Percentiles rank a stretch among this genome's conserved stretches.
These are phyloP conservation scores for Tauraco erythrolophus DNA, from an alignment of 2,113 vertebrate genomes.

Conservation along the genomic window DNA sequence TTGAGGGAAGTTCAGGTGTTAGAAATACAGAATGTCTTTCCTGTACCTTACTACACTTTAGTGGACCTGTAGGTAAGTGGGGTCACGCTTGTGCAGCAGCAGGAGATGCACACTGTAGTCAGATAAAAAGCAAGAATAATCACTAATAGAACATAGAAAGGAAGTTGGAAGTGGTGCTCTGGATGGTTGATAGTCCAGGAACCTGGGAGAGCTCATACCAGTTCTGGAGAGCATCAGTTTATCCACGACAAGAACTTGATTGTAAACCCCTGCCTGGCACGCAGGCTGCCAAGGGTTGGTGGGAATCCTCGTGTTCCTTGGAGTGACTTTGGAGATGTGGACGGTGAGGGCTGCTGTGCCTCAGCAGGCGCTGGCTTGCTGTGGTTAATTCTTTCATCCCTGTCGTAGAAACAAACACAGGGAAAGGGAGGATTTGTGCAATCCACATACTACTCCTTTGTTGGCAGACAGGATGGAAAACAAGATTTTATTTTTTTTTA, in stretches of 20 bases:
- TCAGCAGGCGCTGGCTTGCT: background rate
- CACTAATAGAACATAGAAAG: background rate
- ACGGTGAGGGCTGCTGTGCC: background rate
- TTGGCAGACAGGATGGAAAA: background rate
- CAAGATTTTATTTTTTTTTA: no score
- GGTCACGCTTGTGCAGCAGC: background rate
- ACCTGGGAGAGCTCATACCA: no score
- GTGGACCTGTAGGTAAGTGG: background rate
- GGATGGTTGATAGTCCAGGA: background rate
- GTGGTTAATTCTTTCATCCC: background rate
- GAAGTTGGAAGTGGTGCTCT: background rate
- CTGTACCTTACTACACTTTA: no score
- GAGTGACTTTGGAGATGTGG: background rate
- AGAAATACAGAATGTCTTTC: no score
- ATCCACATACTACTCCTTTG: background rate
- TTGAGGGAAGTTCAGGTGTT: background rate
- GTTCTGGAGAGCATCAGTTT: background rate
- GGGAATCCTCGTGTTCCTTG: background rate
- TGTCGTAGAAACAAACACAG: background rate
- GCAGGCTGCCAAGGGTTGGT: background rate
- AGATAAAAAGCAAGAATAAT: background rate
- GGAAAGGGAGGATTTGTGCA: background rate
- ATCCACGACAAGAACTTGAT: fast-evolving
- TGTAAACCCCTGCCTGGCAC: no score
- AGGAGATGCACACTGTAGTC: fast-evolving